These are phyloP conservation scores for Ceramica pisi DNA, from an alignment of 2,888 invertebrate genomes.

Conservation along the genomic window DNA sequence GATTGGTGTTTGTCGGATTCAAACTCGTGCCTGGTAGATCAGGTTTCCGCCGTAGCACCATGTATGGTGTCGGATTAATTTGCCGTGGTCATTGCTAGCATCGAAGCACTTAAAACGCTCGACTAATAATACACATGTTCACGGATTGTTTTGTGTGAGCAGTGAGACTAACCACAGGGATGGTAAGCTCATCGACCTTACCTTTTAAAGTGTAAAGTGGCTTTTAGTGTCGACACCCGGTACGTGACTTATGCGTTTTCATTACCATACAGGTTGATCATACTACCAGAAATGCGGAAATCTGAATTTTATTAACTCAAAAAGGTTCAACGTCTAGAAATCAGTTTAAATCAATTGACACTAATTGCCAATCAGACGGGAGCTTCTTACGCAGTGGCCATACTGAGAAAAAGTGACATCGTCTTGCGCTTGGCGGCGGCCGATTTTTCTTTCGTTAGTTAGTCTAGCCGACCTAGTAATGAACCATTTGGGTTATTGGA, in stretches of 20 bases:
- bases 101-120: conserved; percentile 58
- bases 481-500: conserved; percentile 90
- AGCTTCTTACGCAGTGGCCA: conserved; percentile 32
- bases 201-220: conserved; percentile 28
- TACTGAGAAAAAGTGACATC: conserved; percentile 60
- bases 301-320: conserved; percentile 14
- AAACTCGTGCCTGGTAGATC: conserved; percentile 83
- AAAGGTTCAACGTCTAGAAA: conserved; percentile 54
- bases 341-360: conserved; percentile 67
- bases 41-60: conserved; percentile 84
- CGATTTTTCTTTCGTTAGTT: conserved; percentile 87
- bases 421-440: conserved; percentile 74
- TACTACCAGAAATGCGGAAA: conserved; percentile 18
- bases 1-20: conserved; percentile 79
- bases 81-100: conserved; percentile 79
- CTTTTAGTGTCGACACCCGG: conserved; percentile 30
- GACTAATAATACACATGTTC: conserved; percentile 67
- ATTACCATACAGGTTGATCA: conserved; percentile 2
- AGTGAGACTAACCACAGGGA: conserved; percentile 55
- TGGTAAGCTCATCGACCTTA: conserved; percentile 57
- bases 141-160: conserved; percentile 65
- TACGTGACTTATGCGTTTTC: conserved; percentile 30
- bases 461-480: conserved; percentile 85
- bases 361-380: conserved; percentile 67
- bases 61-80: conserved; percentile 88